These are phyloP conservation scores for Dicyrtomina minuta DNA, from an alignment of 2,888 invertebrate species.

Conservation along the genomic window DNA sequence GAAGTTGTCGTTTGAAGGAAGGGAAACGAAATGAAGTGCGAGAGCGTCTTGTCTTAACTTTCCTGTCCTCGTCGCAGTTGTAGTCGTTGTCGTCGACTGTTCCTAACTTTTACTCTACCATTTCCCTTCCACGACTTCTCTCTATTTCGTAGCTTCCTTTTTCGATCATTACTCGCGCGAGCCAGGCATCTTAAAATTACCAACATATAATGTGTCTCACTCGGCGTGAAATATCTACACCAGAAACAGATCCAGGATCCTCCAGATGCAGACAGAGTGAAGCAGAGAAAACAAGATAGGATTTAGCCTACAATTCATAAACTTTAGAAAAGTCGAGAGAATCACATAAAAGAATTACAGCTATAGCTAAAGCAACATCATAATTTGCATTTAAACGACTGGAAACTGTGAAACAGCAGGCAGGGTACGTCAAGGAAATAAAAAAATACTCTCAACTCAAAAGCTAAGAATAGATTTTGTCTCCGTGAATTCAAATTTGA, in stretches of 20 bases:
- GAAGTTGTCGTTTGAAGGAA: conserved; percentile 30
- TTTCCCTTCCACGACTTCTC: background rate
- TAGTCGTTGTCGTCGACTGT: background rate
- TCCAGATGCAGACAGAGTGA: too few relatives aligned
- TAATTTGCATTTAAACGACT: too few relatives aligned
- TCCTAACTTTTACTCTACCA: background rate
- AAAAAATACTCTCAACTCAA: too few relatives aligned
- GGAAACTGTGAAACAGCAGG: background rate
- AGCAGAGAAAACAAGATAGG: too few relatives aligned
- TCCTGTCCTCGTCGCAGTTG: background rate
- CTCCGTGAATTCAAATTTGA: background rate
- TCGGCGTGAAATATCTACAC: background rate
- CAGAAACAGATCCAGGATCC: background rate
- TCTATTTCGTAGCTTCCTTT: background rate
- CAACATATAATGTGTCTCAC: too few relatives aligned
- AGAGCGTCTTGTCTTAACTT: conserved; percentile 10
- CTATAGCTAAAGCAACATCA: background rate
- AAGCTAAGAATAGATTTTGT: conserved; percentile 18
- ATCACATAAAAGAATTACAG: background rate
- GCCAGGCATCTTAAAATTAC: too few relatives aligned
- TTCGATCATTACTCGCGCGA: background rate
- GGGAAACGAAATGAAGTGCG: conserved; percentile 17
- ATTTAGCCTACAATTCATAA: too few relatives aligned
- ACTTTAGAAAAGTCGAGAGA: background rate
- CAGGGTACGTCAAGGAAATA: too few relatives aligned